Evolutionary conservation across 2,113 vertebrate species (phyloP).

Genomic region (Lutjanus erythropterus): DNA sequence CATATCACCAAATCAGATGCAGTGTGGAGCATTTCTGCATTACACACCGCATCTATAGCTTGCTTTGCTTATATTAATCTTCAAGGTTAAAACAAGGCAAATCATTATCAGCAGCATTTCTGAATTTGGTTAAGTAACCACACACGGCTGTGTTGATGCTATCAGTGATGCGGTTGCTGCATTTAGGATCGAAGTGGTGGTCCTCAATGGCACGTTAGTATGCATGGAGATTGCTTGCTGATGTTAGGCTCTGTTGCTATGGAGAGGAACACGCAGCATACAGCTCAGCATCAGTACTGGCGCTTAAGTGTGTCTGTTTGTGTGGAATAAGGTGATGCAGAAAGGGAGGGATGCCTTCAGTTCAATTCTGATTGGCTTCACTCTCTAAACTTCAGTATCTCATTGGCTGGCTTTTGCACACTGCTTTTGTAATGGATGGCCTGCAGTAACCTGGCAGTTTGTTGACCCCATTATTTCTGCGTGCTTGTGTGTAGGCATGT

Average conservation of each 20-base stretch:
- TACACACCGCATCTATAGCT: neutral
- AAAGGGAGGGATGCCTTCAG: slow-evolving; percentile 52
- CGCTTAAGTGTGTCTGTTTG: slow-evolving; percentile 51
- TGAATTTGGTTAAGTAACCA: neutral
- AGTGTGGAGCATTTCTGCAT: neutral
- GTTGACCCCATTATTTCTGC: slow-evolving; percentile 74
- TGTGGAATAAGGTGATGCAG: slow-evolving; percentile 58
- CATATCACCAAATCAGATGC: slow-evolving; percentile 8
- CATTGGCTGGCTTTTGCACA: slow-evolving; percentile 64
- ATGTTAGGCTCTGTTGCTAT: slow-evolving; percentile 82
- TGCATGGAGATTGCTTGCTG: slow-evolving; percentile 66
- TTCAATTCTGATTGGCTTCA: slow-evolving; percentile 66
- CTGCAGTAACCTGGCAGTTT: slow-evolving; percentile 78
- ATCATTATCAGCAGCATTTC: neutral
- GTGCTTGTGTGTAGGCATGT: slow-evolving; percentile 28
- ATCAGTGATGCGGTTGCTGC: slow-evolving; percentile 7
- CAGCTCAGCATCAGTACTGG: slow-evolving; percentile 64
- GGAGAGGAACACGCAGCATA: slow-evolving; percentile 65
- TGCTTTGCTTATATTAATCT: neutral
- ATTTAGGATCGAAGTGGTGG: neutral
- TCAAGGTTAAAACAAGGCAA: neutral
- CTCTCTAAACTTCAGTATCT: slow-evolving; percentile 28
- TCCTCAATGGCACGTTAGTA: slow-evolving; percentile 58
- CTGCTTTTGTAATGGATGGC: slow-evolving; percentile 60
- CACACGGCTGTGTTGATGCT: neutral